Conservation (phyloP, 2,797 vertebrate genomes). For the Eremophila alpestris region DNA sequence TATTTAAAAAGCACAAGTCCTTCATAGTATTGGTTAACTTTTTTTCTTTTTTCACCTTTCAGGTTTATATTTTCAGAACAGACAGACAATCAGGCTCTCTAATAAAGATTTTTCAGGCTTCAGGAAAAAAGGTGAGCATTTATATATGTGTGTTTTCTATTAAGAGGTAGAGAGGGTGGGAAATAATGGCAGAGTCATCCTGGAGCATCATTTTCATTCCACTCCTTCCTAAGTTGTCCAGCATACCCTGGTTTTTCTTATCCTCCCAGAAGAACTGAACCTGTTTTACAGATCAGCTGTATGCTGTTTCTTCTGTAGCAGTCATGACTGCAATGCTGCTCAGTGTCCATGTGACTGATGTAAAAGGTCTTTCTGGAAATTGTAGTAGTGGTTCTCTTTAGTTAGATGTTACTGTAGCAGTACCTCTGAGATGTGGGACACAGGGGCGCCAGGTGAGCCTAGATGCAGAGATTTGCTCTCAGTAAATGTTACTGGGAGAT, state of each 20-base stretch:
- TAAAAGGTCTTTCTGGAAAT: background rate
- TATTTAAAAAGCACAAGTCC: background rate
- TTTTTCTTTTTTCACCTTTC: conserved; percentile 10
- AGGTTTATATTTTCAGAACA: conserved; percentile 98
- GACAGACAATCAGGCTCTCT: conserved; percentile 85
- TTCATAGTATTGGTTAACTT: background rate
- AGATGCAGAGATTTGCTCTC: background rate
- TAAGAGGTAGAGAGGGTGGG: background rate
- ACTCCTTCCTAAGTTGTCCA: background rate
- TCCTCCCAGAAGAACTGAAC: background rate
- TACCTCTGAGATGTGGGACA: background rate
- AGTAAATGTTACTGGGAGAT: background rate
- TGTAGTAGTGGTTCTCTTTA: background rate
- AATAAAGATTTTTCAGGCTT: conserved; percentile 92
- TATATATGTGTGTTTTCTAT: background rate
- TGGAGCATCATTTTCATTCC: background rate
- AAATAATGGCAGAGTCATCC: background rate
- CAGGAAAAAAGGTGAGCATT: conserved; percentile 93
- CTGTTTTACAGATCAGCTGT: background rate
- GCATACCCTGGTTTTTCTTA: background rate
- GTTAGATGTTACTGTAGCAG: background rate
- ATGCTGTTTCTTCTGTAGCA: background rate
- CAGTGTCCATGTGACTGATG: background rate
- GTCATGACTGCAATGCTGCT: background rate
- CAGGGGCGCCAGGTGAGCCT: background rate